Base-by-base conservation (phyloP, 2,797 vertebrate genomes). In the Gallinago solitaria region DNA sequence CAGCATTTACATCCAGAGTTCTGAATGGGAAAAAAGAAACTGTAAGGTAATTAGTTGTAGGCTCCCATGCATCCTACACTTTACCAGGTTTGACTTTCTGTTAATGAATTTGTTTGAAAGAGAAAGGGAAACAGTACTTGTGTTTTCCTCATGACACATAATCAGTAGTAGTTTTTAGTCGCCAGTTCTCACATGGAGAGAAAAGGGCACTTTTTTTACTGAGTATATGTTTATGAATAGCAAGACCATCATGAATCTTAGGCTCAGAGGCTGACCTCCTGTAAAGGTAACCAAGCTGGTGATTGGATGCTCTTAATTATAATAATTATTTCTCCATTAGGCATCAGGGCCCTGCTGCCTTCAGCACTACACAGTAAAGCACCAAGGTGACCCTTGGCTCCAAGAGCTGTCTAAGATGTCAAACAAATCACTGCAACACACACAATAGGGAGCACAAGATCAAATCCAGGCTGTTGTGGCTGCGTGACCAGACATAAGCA, bases 321-420 rank as follows among this genome's bases (percentile, higher is more conserved):
- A 88, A 87, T 65, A 75, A 86, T 91, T 90, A 91, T 81, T 95
- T 91, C 17, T 19, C 71, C 30, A 65, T 81, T 92, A 83, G 54
- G 11, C 50, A 64, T 59, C 2, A 2, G 28, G 65, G 65, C 64
- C 53, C 50, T 94, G 54, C 73, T 83, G 79, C 51, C 54, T 92
- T 89, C 54, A 88, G 41, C 73, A 83, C 17, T 54, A 30, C 25
- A 33, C 21, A 41, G 39, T 73, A 79, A 89, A 33, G 41, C 32
- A 76, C 17, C 63, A 90, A 93, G 45, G 48, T 94, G 87, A 93
- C 68, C 41, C 23, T 73, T 73, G 70, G 33, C 70, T 88, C 69
- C 56, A 78, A 91, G 28, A 88, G 9, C 59, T 86, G 43, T 67
- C 47, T 53, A 32, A 79, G 25, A 37, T n/a, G 37, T 48, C 33